Base-by-base conservation (phyloP, 2,113 vertebrate genomes). In the Anoplopoma fimbria region DNA sequence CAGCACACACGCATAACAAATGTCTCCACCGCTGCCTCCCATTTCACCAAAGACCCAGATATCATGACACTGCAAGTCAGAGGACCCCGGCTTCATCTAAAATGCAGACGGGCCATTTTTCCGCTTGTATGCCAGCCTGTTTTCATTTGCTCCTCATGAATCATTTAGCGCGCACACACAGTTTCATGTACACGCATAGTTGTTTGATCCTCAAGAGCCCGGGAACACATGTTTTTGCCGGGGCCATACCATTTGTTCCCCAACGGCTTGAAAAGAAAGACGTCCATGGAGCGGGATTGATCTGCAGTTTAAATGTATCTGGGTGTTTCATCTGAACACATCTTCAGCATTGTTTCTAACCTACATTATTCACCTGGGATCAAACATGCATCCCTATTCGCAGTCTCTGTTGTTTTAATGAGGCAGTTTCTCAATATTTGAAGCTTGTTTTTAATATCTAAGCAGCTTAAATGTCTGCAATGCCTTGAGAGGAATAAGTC, bases 61-160 rank as follows among this genome's bases (percentile, higher is more conserved):
- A 90, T 92, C 88, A 91, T 90, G 91, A 91, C 86, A 74, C 87
- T 81, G 88, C 78, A 27, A 77, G 79, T 87, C 84, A 31, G 81
- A 79, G 29, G 81, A 83, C 65, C 77, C 55, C 0, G 33, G 74
- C 85, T 87, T 91, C 88, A 94, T 93, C 75, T 83, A 88, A 93
- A 93, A 94, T 93, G 91, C 92, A 93, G 84, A 91, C 90, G 9
- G 79, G 69, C 83, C 85, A 86, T 87, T 88, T 90, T 92, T 86
- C 82, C 45, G 67, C 91, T 89, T 90, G 89, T 91, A 80, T 40
- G 69, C 79, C 77, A 53, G 86, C 86, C 82, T 90, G 90, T 86
- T 92, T 92, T 90, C 79, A 53, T 88, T 89, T 92, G 81, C 87
- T 79, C 69, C 90, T 92, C 88, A 93, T 93, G 86, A 93, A 93